Evolutionary conservation across 2,797 vertebrate genomes (phyloP).

Genomic region (Anas acuta): DNA sequence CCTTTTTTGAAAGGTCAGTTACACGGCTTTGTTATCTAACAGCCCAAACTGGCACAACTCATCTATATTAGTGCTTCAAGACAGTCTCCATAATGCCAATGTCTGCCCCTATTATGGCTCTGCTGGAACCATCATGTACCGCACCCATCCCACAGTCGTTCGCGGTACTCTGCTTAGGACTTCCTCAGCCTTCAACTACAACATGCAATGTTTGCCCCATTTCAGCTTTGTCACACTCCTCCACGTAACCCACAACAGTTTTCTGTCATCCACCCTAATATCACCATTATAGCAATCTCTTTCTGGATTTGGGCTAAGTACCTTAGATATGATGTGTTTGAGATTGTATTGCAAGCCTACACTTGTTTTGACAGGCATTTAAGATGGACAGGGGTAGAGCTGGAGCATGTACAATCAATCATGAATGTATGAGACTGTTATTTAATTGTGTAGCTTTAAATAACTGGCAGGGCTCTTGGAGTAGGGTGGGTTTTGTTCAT

Average conservation of each 20-base stretch:
- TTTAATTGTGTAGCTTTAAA: background rate
- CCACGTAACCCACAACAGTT: rapidly evolving
- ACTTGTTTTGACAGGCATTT: background rate
- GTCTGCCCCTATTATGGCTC: rapidly evolving
- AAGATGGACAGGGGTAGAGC: background rate
- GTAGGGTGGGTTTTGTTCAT: background rate
- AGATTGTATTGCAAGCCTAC: background rate
- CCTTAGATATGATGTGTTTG: background rate
- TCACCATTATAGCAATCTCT: rapidly evolving
- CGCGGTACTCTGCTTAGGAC: background rate
- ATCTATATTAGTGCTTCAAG: background rate
- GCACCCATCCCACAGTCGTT: background rate
- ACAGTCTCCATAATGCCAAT: background rate
- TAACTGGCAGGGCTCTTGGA: background rate
- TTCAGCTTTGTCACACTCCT: background rate
- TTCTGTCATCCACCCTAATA: background rate
- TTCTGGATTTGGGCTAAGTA: background rate
- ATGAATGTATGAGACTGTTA: rapidly evolving
- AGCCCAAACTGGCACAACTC: background rate
- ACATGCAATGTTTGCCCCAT: rapidly evolving
- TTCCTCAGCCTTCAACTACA: background rate
- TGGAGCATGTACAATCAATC: background rate
- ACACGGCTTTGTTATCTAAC: background rate
- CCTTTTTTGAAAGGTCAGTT: background rate
- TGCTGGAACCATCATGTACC: background rate